Evolutionary conservation across 53 echinoderm and acorn worm genomes (phyloP).

Genomic region (Henricia sp.): DNA sequence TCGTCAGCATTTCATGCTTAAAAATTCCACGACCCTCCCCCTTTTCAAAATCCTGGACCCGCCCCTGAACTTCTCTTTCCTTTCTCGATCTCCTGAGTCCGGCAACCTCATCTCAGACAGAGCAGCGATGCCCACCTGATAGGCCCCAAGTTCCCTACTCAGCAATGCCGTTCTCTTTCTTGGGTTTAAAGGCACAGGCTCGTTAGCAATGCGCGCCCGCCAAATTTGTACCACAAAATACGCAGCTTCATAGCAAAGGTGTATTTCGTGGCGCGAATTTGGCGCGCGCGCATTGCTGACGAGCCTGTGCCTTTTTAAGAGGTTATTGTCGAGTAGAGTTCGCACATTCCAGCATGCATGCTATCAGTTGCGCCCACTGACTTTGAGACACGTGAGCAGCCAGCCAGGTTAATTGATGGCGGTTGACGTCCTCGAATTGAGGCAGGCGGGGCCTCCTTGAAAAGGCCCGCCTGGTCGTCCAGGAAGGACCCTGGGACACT

Average conservation of each 20-base stretch:
- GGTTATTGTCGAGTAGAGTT: neutral
- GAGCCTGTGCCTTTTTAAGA: too few species aligned
- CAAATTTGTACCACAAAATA: too few species aligned
- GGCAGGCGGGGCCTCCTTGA: conserved; percentile 33
- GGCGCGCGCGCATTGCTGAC: too few species aligned
- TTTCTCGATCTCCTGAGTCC: too few species aligned
- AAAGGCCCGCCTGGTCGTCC: conserved; percentile 15
- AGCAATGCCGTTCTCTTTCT: neutral
- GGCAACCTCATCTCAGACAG: neutral
- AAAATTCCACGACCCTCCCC: too few species aligned
- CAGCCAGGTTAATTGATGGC: neutral
- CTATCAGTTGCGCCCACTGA: neutral
- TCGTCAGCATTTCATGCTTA: too few species aligned
- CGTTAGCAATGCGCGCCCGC: too few species aligned
- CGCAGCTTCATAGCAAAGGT: too few species aligned
- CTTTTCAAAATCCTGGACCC: too few species aligned
- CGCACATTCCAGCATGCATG: neutral
- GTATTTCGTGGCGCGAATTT: too few species aligned
- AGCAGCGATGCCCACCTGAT: neutral
- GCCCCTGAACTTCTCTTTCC: neutral
- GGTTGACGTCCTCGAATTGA: conserved; percentile 15
- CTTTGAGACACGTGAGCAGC: neutral
- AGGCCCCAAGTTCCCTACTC: too few species aligned
- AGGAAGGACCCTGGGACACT: conserved; percentile 23
- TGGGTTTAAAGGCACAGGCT: too few species aligned